Evolutionary conservation across 2,113 vertebrate species (phyloP).

Genomic region (Tauraco erythrolophus): DNA sequence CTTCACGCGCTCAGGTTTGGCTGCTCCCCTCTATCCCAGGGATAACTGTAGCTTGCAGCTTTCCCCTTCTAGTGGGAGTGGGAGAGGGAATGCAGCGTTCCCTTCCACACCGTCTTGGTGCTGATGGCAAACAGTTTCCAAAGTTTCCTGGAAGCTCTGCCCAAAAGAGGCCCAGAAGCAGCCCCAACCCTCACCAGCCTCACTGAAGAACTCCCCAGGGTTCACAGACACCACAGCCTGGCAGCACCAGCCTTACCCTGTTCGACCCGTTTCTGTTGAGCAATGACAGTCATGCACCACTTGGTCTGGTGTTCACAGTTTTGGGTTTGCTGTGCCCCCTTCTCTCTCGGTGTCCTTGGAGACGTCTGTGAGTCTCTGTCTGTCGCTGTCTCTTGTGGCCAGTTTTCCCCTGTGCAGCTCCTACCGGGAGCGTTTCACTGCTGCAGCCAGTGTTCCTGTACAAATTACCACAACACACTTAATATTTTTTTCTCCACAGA

Average conservation of each 20-base stretch:
- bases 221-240: background rate
- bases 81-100: background rate
- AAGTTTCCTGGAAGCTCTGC: background rate
- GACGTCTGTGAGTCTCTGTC: background rate
- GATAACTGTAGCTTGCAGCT: background rate
- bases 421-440: background rate
- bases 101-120: background rate
- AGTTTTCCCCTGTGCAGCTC: background rate
- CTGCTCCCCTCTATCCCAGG: background rate
- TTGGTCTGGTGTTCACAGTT: background rate
- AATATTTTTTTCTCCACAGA: constrained; percentile 32
- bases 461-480: background rate
- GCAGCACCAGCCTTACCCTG: background rate
- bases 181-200: background rate
- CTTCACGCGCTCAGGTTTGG: background rate
- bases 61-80: background rate
- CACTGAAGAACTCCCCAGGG: background rate
- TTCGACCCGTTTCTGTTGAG: background rate
- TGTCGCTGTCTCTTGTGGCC: background rate
- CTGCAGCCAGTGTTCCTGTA: background rate
- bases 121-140: background rate
- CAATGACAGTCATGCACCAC: background rate
- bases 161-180: background rate
- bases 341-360: background rate
- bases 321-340: background rate